phyloP scores from a whole-genome alignment of 1,140 invertebrate genomes.

The Ceratosolen fusciceps region DNA sequence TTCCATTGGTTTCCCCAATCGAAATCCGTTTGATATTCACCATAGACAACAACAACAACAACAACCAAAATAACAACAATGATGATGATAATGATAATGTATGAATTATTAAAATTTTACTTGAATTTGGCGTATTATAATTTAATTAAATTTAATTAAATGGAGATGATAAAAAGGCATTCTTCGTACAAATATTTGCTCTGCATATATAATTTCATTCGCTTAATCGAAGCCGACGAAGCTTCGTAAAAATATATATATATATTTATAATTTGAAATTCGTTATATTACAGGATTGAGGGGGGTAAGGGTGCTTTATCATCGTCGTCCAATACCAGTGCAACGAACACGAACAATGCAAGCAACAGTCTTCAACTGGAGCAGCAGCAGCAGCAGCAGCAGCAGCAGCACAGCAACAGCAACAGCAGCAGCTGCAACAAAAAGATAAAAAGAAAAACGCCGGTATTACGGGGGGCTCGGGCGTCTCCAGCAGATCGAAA shows the following conservation, averaged over 20 bases:
- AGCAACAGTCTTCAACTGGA: slow-evolving; percentile 46
- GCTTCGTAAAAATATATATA: too few species aligned
- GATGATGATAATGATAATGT: too few species aligned
- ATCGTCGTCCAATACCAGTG: slow-evolving; percentile 56
- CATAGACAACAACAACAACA: too few species aligned
- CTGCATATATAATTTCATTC: slow-evolving; percentile 6
- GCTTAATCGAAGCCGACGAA: neutral
- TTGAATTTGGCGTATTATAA: neutral
- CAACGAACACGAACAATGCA: slow-evolving; percentile 54
- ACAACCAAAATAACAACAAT: too few species aligned
- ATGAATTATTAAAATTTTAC: too few species aligned
- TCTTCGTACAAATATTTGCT: neutral
- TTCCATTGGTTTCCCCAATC: too few species aligned
- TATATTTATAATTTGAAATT: neutral
- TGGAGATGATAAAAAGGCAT: neutral
- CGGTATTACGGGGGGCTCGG: slow-evolving; percentile 49
- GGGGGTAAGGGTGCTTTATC: slow-evolving; percentile 60
- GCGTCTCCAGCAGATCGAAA: slow-evolving; percentile 60
- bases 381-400: slow-evolving; percentile 22
- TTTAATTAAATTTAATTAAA: neutral
- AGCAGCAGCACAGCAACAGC: slow-evolving; percentile 22
- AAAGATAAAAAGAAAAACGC: slow-evolving; percentile 66
- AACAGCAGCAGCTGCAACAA: slow-evolving; percentile 52
- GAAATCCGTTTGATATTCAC: too few species aligned
- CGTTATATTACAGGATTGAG: slow-evolving; percentile 56